Evolutionary conservation across 2,113 vertebrate genomes (phyloP), one percentile per base, ranked within the genome.

Genomic region (Poicephalus gulielmi): DNA sequence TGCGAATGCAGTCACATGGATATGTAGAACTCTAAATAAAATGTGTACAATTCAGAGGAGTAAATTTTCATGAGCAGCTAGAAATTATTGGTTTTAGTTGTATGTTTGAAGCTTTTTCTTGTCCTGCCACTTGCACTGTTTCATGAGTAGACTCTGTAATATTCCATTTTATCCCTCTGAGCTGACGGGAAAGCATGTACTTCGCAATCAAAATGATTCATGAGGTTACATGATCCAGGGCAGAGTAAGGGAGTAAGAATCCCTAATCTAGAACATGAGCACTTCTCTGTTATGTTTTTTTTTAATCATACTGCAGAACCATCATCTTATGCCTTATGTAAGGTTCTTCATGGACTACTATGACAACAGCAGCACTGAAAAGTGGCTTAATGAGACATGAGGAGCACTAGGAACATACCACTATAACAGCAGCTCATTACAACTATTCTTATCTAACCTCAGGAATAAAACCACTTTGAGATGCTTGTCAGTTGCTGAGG

Each of bases 351-450:
- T 28, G 80, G 87, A 95, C 93, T 93, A 35, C 96, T 96, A 43
- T 96, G 96, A 97, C 96, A 97, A 95, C 85, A 68, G 94, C 92
- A 86, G 90, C 18, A 4, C 70, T 66, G 95, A 90, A 66, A 80
- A 90, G 66, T 41, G 12, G 53, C 2, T 7, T 80, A 73, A 85
- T 57, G 81, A 95, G 93, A 63, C 62, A 73, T 57, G 35, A 78
- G 86, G 84, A 94, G 87, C 63, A 6, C 53, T 27, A 74, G 74
- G 87, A 94, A 70, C 82, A 43, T 9, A 14, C 62, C 1, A 0
- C 66, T 55, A n/a, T 62, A 82, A 44, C 86, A 69, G 82, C 66
- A 52, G 47, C 91, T 94, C 62, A 5, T 86, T 37, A 12, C 80
- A 69, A 41, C 46, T n/a, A 27, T 66, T 87, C 94, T 91, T 53